Percentiles rank a stretch among this genome's conserved stretches.
These are phyloP conservation scores for Archocentrus centrarchus DNA, from an alignment of 2,113 vertebrate genomes.

Conservation along the genomic window DNA sequence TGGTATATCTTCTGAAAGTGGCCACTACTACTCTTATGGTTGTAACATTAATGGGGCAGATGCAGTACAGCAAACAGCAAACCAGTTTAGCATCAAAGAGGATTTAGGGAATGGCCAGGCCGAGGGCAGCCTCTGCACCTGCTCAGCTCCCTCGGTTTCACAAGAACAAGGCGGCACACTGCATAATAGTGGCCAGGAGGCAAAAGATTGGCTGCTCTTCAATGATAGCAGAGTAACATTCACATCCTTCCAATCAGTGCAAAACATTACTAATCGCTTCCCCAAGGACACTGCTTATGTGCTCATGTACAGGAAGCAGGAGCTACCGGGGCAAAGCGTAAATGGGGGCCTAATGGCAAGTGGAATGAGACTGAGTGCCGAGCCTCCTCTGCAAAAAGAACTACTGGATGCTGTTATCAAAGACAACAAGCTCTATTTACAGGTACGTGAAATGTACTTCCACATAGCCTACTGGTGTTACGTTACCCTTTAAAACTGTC, in stretches of 20 bases:
- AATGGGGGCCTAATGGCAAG: conserved; percentile 65
- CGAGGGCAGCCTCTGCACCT: conserved; percentile 36
- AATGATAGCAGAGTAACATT: conserved; percentile 98
- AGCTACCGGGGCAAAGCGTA: conserved; percentile 67
- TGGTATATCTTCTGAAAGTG: conserved; percentile 96
- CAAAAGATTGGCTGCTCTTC: conserved; percentile 95
- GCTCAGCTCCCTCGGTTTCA: conserved; percentile 63
- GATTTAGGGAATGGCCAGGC: conserved; percentile 67
- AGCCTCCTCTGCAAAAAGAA: conserved; percentile 96
- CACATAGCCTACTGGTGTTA: background rate
- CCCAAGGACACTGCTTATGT: conserved; percentile 99
- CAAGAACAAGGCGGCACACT: conserved; percentile 74
- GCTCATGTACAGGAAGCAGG: conserved; percentile 95
- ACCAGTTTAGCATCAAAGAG: conserved; percentile 68
- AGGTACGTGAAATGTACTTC: conserved; percentile 82
- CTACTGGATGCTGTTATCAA: conserved; percentile 98
- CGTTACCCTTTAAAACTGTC: background rate
- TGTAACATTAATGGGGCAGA: conserved; percentile 85
- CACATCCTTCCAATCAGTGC: conserved; percentile 95
- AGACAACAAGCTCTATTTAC: conserved; percentile 97
- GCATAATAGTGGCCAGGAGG: conserved; percentile 69
- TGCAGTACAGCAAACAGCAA: conserved; percentile 64
- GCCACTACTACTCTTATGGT: conserved; percentile 97
- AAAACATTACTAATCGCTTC: conserved; percentile 96
- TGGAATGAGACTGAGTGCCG: conserved; percentile 86